These are phyloP conservation scores for Tragopan temminckii DNA, from an alignment of 2,797 vertebrate species.

Conservation along the genomic window DNA sequence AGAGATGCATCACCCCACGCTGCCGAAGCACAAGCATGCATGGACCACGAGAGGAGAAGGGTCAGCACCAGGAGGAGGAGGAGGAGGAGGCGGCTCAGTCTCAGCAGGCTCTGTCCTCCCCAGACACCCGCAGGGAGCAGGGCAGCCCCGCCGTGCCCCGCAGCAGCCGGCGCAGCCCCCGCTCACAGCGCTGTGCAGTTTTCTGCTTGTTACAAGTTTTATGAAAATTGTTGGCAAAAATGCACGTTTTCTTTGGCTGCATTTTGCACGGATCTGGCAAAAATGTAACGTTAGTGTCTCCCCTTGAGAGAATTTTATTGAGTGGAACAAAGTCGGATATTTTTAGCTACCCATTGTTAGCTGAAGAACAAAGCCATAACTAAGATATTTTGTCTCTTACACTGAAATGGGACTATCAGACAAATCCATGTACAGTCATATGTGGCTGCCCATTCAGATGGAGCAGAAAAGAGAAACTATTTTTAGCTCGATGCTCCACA, in stretches of 20 bases:
- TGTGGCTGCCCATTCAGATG: conserved; percentile 61
- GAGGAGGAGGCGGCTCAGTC: neutral
- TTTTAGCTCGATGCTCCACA: conserved; percentile 41
- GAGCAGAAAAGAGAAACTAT: conserved; percentile 42
- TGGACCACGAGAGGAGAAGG: neutral
- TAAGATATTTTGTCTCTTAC: conserved; percentile 77
- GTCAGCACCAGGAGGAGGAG: neutral
- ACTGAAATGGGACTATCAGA: conserved; percentile 61
- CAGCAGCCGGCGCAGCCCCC: neutral
- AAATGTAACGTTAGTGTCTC: conserved; percentile 62
- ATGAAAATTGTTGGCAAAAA: conserved; percentile 72
- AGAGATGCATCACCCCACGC: neutral
- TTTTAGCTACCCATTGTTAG: conserved; percentile 82
- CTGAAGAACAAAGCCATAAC: conserved; percentile 78
- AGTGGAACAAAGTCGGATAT: conserved; percentile 78
- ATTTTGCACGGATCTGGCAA: conserved; percentile 65
- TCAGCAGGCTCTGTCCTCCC: neutral
- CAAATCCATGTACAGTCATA: conserved; percentile 71
- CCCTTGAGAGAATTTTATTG: conserved; percentile 72
- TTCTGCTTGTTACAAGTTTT: conserved; percentile 61
- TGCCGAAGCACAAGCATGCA: neutral
- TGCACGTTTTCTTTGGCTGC: conserved; percentile 69
- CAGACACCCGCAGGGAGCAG: neutral
- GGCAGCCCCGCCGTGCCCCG: neutral
- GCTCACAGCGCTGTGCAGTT: neutral